A percentile compares a stretch with the other conserved stretches of the same genome.
These are phyloP conservation scores for Onychomys torridus DNA, from an alignment of 2,797 vertebrate genomes.

Conservation along the genomic window DNA sequence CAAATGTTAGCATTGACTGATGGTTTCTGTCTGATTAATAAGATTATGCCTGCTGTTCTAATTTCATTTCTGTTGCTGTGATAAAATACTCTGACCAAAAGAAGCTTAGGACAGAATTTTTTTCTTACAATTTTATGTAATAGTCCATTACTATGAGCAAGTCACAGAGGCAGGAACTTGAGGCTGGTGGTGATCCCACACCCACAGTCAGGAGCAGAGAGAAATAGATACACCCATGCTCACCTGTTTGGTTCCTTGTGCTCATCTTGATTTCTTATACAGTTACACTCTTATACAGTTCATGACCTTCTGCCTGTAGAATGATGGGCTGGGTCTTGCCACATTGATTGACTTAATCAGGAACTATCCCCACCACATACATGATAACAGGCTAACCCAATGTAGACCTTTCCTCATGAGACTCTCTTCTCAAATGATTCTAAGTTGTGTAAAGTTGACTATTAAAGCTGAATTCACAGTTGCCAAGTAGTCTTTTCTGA, in stretches of 20 bases:
- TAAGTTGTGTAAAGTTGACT: background rate
- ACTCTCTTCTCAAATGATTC: background rate
- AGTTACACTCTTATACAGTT: background rate
- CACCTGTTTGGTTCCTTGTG: background rate
- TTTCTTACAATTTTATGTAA: background rate
- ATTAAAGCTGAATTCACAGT: background rate
- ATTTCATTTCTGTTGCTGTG: background rate
- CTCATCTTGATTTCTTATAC: background rate
- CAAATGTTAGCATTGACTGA: background rate
- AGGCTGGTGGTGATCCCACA: background rate
- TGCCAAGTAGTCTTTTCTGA: background rate
- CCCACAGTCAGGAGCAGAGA: background rate
- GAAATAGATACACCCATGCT: background rate
- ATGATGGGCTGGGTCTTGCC: background rate
- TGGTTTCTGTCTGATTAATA: background rate
- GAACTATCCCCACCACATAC: background rate
- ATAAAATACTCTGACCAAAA: background rate
- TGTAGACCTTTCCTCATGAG: background rate
- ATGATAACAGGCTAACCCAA: background rate
- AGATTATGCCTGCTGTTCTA: background rate
- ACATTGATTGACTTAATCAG: background rate
- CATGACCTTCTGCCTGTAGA: background rate
- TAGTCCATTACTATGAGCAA: background rate
- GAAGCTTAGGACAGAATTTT: background rate
- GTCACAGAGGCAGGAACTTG: background rate